phyloP scores from a whole-genome alignment of 2,113 vertebrate species.

The Anhinga rufa region DNA sequence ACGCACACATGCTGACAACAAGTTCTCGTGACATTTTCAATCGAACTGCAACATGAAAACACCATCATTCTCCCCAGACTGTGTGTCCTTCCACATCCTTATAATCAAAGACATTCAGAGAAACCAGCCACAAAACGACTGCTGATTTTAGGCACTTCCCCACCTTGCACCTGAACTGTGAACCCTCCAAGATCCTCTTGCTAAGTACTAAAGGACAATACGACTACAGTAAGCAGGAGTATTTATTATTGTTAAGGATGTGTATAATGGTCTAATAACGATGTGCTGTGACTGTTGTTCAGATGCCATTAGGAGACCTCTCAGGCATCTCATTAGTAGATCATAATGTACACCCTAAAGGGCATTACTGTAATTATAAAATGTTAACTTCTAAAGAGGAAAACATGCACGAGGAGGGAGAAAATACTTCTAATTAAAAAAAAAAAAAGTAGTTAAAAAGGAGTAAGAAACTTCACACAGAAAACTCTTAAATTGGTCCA shows the following conservation, averaged over 20 bases:
- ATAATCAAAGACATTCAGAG: not conserved
- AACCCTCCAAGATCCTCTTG: not conserved
- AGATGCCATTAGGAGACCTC: slow-evolving; percentile 24
- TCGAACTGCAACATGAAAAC: not conserved
- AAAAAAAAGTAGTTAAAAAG: not conserved
- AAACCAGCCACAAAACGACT: not conserved
- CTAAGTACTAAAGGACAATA: not conserved
- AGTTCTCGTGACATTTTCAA: not conserved
- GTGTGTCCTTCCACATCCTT: not conserved
- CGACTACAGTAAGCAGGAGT: not conserved
- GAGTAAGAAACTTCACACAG: not conserved
- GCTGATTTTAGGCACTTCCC: not conserved
- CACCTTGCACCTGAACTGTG: not conserved
- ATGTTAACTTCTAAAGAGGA: slow-evolving; percentile 1
- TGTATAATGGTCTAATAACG: not conserved
- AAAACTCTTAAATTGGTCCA: not conserved
- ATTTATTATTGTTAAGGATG: slow-evolving; percentile 4
- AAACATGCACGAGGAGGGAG: not conserved
- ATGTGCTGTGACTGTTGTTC: not conserved
- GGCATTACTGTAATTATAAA: slow-evolving; percentile 17
- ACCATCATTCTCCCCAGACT: not conserved
- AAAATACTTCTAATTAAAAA: not conserved
- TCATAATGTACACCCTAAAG: not conserved
- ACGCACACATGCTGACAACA: rapidly evolving
- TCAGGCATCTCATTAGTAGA: slow-evolving; percentile 16